phyloP scores from a whole-genome alignment of 2,113 vertebrate species.

The Clarias magur region DNA sequence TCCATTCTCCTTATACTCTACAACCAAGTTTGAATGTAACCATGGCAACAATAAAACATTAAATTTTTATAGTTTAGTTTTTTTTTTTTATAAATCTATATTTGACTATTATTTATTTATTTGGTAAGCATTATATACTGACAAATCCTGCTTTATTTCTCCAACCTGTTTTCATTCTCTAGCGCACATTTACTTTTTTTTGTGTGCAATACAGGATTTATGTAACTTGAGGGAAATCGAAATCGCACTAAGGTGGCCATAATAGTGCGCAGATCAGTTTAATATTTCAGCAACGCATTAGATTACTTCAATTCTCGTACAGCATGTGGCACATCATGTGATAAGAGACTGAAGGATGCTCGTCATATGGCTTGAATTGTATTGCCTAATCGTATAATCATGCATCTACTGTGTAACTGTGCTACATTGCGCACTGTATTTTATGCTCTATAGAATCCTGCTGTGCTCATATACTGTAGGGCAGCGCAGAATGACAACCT shows the following conservation, averaged over 20 bases:
- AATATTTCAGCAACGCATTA: slow-evolving; percentile 1
- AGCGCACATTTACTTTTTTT: not conserved
- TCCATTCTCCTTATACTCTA: not conserved
- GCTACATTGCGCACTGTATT: not conserved
- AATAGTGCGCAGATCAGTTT: not conserved
- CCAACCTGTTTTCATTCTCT: not conserved
- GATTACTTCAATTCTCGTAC: not conserved
- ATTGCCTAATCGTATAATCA: not conserved
- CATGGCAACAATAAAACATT: not conserved
- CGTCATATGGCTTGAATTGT: not conserved
- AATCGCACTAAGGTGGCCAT: not conserved
- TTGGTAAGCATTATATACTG: not conserved
- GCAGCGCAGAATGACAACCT: no score
- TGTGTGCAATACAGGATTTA: not conserved
- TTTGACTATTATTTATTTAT: not conserved
- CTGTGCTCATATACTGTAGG: not conserved
- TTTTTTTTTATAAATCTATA: no score
- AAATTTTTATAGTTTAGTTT: no score
- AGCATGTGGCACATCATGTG: not conserved
- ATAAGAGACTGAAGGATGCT: not conserved
- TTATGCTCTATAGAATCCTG: not conserved
- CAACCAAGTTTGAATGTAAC: not conserved
- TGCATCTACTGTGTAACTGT: not conserved
- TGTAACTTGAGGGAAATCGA: not conserved
- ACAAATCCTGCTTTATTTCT: not conserved